Percentiles rank a stretch among this genome's conserved stretches.
These are phyloP conservation scores for Halcyon malimbica DNA, from an alignment of 2,113 vertebrate genomes.

Conservation along the genomic window DNA sequence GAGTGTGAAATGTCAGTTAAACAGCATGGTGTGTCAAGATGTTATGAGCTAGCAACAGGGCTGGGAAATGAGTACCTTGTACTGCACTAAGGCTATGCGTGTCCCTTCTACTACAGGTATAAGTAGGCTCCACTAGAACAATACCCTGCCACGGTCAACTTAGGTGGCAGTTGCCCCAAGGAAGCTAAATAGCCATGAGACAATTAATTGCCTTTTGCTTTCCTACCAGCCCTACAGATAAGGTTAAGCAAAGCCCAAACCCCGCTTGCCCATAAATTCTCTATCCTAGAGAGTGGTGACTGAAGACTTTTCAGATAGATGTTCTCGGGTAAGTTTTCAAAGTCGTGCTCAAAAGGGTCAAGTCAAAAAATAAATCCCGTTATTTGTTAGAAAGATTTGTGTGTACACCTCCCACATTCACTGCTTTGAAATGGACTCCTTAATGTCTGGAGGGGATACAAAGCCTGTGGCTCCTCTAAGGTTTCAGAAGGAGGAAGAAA, in stretches of 20 bases:
- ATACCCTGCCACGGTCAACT: background rate
- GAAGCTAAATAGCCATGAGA: background rate
- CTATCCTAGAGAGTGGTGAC: background rate
- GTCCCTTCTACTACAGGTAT: background rate
- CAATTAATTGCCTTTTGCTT: background rate
- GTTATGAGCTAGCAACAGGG: background rate
- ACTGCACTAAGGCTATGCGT: background rate
- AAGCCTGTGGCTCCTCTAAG: slow-evolving; percentile 1
- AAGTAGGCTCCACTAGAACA: background rate
- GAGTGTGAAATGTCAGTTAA: background rate
- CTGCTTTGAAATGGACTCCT: slow-evolving; percentile 50
- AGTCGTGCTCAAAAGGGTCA: background rate
- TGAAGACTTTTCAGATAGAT: slow-evolving; percentile 32
- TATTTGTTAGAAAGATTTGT: slow-evolving; percentile 49
- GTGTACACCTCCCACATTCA: background rate
- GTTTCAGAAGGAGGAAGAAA: slow-evolving; percentile 53
- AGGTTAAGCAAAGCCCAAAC: background rate
- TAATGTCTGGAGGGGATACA: background rate
- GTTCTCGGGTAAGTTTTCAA: slow-evolving; percentile 27
- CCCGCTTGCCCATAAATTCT: slow-evolving; percentile 1
- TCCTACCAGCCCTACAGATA: background rate
- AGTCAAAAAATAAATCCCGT: background rate
- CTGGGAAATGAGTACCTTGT: background rate
- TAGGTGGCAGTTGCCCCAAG: background rate
- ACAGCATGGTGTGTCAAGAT: background rate